Evolutionary conservation across 2,113 vertebrate genomes (phyloP), one percentile per base, ranked within the genome.

Genomic region (Forbesichthys papilliferus): DNA sequence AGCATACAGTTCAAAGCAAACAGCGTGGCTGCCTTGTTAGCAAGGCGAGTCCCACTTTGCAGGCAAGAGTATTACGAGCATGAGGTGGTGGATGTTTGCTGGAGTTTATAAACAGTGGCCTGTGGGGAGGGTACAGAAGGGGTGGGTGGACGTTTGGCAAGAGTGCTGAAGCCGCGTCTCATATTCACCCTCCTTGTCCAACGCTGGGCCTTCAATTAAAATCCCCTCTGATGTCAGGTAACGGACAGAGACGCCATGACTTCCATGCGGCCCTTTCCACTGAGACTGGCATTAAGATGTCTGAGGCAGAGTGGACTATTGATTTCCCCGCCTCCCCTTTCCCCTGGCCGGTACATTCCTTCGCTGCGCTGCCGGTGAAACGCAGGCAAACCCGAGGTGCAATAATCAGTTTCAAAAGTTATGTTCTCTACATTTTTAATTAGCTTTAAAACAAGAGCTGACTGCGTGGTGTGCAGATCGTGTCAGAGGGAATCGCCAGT

Each of bases 281-380:
- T 61, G 84, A 84, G 69, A 79, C 78, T 83, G 82, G 85, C 86
- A 91, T 91, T 90, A 92, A 90, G 90, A 91, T 87, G 87, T 90
- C 75, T 73, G 78, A 89, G 79, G 83, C 84, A 86, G 85, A 89
- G 85, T 74, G 82, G 77, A 82, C 79, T 89, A 92, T 91, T 74
- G 91, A 92, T 92, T 92, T 91, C 61, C 59, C 69, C 4, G 9
- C 9, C 7, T 42, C 7, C 36, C 36, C 36, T 70, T 64, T 62
- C 56, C 65, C 75, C 65, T 66, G 51, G n/a, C 61, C 14, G 56
- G 61, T 84, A 72, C 57, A 79, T 83, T 83, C 80, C 72, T 81
- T 80, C 56, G 52, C 75, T 16, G 5, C 42, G 60, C 74, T 73
- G 67, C 74, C 71, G 80, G 75, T 60, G 74, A 60, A 68, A 68